These are phyloP conservation scores for Corydoras sp. DNA, from an alignment of 2,113 vertebrate genomes.

Conservation along the genomic window DNA sequence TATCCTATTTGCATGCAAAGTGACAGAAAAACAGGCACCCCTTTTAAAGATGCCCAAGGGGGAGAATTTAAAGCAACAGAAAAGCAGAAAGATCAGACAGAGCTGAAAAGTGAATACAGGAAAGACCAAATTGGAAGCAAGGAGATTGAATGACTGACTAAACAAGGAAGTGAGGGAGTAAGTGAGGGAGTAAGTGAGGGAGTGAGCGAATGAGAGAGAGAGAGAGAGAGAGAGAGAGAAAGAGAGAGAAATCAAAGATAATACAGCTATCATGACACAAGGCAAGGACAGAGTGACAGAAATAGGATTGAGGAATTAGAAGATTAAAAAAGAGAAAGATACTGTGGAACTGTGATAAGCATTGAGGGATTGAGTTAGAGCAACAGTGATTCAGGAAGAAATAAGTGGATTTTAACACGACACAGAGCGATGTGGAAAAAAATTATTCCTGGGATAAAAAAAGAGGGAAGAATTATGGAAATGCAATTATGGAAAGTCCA, in stretches of 20 bases:
- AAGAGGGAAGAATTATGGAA: too few relatives aligned
- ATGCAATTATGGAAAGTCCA: too few relatives aligned
- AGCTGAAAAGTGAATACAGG: conserved; percentile 19
- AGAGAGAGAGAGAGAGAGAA: conserved; percentile 21
- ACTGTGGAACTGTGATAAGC: too few relatives aligned
- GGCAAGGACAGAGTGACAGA: conserved; percentile 1
- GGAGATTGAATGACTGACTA: neutral
- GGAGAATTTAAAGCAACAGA: conserved; percentile 20
- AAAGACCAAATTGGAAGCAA: conserved; percentile 24
- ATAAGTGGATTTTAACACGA: too few relatives aligned
- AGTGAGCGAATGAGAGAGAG: neutral
- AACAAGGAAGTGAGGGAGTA: neutral
- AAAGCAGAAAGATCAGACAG: conserved; percentile 24
- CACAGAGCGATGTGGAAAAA: too few relatives aligned
- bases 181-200: neutral
- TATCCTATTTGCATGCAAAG: conserved; percentile 60
- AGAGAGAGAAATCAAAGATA: conserved; percentile 15
- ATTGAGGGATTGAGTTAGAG: neutral
- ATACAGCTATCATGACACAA: neutral
- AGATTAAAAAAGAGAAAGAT: neutral
- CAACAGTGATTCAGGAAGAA: neutral
- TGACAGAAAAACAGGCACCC: conserved; percentile 38
- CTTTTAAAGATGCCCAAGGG: conserved; percentile 21
- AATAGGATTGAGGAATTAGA: neutral
- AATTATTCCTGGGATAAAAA: too few relatives aligned